These are phyloP conservation scores for Phrynosoma platyrhinos DNA, from an alignment of 2,113 vertebrate genomes.

Conservation along the genomic window DNA sequence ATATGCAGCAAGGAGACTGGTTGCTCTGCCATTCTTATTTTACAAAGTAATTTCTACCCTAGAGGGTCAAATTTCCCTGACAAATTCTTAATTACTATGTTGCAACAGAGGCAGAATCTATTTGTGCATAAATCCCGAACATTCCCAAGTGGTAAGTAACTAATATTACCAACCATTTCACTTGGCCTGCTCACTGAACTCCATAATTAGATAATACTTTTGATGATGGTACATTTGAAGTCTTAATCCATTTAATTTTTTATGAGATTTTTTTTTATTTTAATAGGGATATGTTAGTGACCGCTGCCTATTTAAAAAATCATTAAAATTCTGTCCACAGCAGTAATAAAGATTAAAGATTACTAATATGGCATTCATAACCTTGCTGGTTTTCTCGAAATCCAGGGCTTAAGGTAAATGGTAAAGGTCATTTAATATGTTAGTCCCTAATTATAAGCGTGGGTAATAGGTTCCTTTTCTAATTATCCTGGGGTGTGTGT, in stretches of 20 bases:
- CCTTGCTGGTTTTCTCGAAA: constrained; percentile 84
- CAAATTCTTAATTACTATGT: constrained; percentile 98
- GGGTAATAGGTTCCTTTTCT: constrained; percentile 86
- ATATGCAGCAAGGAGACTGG: constrained; percentile 87
- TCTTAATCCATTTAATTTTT: constrained; percentile 97
- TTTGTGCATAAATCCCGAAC: constrained; percentile 93
- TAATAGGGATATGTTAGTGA: constrained; percentile 87
- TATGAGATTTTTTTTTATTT: constrained; percentile 85
- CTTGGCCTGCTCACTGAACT: constrained; percentile 91
- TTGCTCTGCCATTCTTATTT: constrained; percentile 92
- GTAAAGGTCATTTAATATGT: constrained; percentile 93
- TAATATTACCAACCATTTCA: constrained; percentile 87
- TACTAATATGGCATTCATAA: constrained; percentile 89
- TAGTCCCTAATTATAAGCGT: constrained; percentile 89
- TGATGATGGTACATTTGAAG: constrained; percentile 94
- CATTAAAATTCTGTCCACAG: constrained; percentile 88
- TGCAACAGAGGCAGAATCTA: constrained; percentile 93
- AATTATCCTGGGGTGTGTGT: constrained; percentile 77
- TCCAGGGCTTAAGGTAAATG: constrained; percentile 87
- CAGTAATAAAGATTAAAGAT: constrained; percentile 88
- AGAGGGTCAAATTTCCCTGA: constrained; percentile 99
- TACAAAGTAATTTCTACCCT: constrained; percentile 99
- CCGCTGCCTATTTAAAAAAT: constrained; percentile 85
- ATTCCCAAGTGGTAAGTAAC: constrained; percentile 86
- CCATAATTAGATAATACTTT: constrained; percentile 96